Evolutionary conservation across 2,888 invertebrate genomes (phyloP).

Genomic region (Colletes collaris): DNA sequence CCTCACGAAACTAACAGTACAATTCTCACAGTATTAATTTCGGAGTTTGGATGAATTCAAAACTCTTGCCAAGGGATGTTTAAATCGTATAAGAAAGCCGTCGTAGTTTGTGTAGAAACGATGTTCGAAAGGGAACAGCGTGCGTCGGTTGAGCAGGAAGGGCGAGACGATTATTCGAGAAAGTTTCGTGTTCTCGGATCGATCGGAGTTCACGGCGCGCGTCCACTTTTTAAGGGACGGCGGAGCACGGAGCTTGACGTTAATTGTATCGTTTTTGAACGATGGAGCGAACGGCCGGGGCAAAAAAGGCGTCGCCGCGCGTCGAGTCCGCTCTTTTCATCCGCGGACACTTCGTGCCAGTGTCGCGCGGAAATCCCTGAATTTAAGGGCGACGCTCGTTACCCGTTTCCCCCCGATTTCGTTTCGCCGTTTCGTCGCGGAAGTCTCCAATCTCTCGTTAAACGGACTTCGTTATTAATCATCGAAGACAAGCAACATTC

Average conservation of each 20-base stretch:
- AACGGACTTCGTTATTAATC: slow-evolving; percentile 55
- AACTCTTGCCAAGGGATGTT: too few relatives aligned
- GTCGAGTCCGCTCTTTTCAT: slow-evolving; percentile 28
- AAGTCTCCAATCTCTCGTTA: slow-evolving; percentile 56
- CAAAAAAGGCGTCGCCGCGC: neutral
- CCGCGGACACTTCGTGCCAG: slow-evolving; percentile 18
- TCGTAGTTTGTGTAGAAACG: neutral
- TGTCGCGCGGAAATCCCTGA: slow-evolving; percentile 36
- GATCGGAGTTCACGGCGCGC: slow-evolving; percentile 27
- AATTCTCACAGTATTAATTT: too few relatives aligned
- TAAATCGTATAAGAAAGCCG: too few relatives aligned
- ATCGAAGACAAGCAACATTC: slow-evolving; percentile 46
- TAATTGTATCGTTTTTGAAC: slow-evolving; percentile 57
- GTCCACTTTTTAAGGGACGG: slow-evolving; percentile 36
- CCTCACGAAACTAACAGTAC: too few relatives aligned
- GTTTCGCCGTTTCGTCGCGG: slow-evolving; percentile 15
- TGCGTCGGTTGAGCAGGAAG: neutral
- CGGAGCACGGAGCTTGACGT: slow-evolving; percentile 40
- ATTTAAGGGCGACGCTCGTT: slow-evolving; percentile 55
- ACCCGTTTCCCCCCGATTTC: slow-evolving; percentile 57
- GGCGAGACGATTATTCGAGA: slow-evolving; percentile 34
- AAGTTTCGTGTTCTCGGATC: slow-evolving; percentile 20
- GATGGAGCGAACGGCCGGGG: slow-evolving; percentile 17
- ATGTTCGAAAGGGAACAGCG: neutral
- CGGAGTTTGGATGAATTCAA: too few relatives aligned